These are phyloP conservation scores for Smutsia temminckii DNA, from an alignment of 2,797 vertebrate species.

Conservation along the genomic window DNA sequence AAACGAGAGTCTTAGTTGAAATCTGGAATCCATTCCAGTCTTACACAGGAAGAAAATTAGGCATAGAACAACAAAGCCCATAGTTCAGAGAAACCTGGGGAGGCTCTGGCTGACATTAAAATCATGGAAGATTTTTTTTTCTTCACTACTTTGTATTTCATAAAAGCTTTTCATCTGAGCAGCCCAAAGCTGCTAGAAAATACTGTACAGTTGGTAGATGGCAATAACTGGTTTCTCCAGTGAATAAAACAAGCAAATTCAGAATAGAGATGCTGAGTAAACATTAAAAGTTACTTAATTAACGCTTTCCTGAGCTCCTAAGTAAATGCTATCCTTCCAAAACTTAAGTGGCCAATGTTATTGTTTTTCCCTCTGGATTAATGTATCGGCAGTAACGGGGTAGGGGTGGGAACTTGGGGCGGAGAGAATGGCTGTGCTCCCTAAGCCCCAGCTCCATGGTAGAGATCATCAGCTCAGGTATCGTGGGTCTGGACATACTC, in stretches of 20 bases:
- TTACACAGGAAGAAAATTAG: constrained; percentile 79
- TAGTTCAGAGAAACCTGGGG: constrained; percentile 70
- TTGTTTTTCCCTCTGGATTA: constrained; percentile 16
- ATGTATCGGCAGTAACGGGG: not conserved
- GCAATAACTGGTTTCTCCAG: not conserved
- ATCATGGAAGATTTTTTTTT: constrained; percentile 37
- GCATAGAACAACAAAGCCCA: constrained; percentile 75
- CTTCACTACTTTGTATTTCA: constrained; percentile 48
- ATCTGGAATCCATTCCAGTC: constrained; percentile 80
- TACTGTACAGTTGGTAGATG: not conserved
- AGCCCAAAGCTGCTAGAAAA: constrained; percentile 55
- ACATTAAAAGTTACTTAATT: not conserved
- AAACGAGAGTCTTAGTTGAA: constrained; percentile 76
- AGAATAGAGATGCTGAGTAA: constrained; percentile 24
- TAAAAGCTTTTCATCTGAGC: constrained; percentile 64
- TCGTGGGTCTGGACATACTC: constrained; percentile 42
- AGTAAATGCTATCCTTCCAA: constrained; percentile 24
- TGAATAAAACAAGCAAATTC: not conserved
- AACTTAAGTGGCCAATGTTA: not conserved
- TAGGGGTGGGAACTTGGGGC: not conserved
- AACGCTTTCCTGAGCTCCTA: not conserved
- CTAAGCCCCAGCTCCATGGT: not conserved
- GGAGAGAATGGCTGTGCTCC: not conserved
- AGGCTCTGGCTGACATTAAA: constrained; percentile 71
- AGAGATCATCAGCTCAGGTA: constrained; percentile 1